Evolutionary conservation across 2,888 invertebrate genomes (phyloP), one percentile per base, ranked within the genome.

Genomic region (Caenorhabditis afra): DNA sequence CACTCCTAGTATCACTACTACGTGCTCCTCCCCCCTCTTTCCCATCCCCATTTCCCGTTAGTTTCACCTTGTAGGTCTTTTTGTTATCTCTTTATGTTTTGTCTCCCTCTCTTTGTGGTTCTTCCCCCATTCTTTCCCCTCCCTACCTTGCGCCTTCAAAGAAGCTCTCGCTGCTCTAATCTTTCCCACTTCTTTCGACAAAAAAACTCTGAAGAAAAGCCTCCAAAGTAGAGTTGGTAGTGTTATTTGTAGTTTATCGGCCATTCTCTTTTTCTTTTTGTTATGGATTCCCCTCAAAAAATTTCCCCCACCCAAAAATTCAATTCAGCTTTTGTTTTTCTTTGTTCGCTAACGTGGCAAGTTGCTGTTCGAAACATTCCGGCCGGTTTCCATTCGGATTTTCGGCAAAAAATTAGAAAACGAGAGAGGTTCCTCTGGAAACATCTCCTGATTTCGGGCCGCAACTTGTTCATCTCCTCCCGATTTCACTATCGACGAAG

Each of bases 401-500:
- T 49, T 10, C 3, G 29, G n/a, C n/a, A 12, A 41, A 52, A 52
- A 8, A 10, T 23, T 44, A 2, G 1, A 58, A 22, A 53, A 39
- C 41, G n/a, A 16, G 22, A 11, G n/a, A 14, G 14, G 11, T 49
- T 22, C 8, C 52, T 1, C 4, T 14, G 29, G 29, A 29, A 53
- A n/a, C n/a, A 11, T 50, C 12, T 16, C 1, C n/a, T 8, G 16
- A 5, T 29, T 29, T 29, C 29, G 29, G 7, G 29, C 7, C 7
- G 29, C 29, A 29, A 29, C 29, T 29, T 29, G 29, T 8, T 10
- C 41, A 49, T 37, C 35, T 58, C 58, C 16, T 49, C 73, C 73
- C 73, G 73, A 73, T 73, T 73, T 73, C 73, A 57, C 73, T 57
- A 73, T 73, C 64, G 73, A 73, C 73, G 73, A 73, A 73, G 73